Evolutionary conservation across 2,888 invertebrate species (phyloP).

Genomic region (Hartigia nigra): DNA sequence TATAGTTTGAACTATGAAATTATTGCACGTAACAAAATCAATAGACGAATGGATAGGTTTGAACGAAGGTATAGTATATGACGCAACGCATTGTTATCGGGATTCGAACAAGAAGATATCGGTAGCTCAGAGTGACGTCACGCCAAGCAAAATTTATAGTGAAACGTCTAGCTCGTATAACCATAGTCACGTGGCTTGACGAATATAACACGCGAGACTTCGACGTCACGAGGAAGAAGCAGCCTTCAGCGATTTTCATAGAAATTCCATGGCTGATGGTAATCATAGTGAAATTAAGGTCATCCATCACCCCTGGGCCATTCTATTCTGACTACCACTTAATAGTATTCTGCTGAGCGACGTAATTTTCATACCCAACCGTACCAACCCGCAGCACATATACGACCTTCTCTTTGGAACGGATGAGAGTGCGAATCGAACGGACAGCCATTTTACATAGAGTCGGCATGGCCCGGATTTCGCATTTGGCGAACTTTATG

Average conservation of each 20-base stretch:
- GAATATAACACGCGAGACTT: slow-evolving; percentile 6
- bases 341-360: slow-evolving; percentile 53
- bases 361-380: slow-evolving; percentile 47
- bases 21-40: not conserved
- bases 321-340: slow-evolving; percentile 44
- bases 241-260: slow-evolving; percentile 52
- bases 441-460: not conserved
- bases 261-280: slow-evolving; percentile 53
- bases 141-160: not conserved
- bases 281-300: slow-evolving; percentile 58
- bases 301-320: slow-evolving; percentile 51
- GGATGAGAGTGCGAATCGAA: slow-evolving; percentile 3
- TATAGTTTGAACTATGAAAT: not conserved
- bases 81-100: no score
- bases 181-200: not conserved
- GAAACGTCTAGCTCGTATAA: not conserved
- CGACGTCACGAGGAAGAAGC: slow-evolving; percentile 38
- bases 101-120: no score
- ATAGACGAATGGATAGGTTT: not conserved
- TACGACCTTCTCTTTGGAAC: not conserved
- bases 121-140: not conserved
- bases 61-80: no score
- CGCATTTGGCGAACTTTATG: not conserved
- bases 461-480: not conserved
- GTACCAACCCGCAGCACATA: not conserved